Base-by-base conservation (phyloP, 92 coral and sea anemone genomes). In the Bergia puertoricense region DNA sequence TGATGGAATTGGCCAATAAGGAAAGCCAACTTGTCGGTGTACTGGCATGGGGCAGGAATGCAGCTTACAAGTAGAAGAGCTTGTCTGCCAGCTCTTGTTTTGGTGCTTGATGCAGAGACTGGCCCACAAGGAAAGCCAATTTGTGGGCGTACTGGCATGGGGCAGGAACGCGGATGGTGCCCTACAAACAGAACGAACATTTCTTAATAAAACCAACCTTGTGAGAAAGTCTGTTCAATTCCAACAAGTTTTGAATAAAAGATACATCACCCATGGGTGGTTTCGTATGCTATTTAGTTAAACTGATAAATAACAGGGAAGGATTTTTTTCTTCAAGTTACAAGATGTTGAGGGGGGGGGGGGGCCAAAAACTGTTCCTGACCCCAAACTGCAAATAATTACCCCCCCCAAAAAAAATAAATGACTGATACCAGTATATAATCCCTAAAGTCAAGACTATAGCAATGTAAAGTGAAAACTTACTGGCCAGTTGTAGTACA, bases 121-220 rank as follows among this genome's bases (percentile, higher is more conserved):
- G 96, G 1, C 99, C 99, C 48, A 97, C 99, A 18, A 97, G 91
- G 95, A 95, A 97, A 2, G 99, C 99, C 91, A 97, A 87, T 77
- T 97, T 97, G 88, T 97, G 99, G 10, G 99, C 99, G 65, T 97
- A 97, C 92, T 97, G 99, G 66, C 99, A 97, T 14, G 99, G 99
- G 0, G 99, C 99, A 46, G 99, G 99, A 38, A 97, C 99, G 23
- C 99, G 95, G 23, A 97, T 95, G 51, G 99, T 97, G 7, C 99
- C 99, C 99, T 97, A 76, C 18, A 89, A 90, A 20, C 44, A 76
- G 10, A 77, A 59, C 65, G 43, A 40, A 67, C 38, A 18, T 9
- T 16, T 20, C 56, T 5, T 46, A 14, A 36, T 0, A 62, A 74
- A 43, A 16, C 42, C 41, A 14, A 8, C 3, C 30, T 0, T 76